Conservation (phyloP, 2,797 vertebrate genomes). For the Amblyraja radiata region DNA sequence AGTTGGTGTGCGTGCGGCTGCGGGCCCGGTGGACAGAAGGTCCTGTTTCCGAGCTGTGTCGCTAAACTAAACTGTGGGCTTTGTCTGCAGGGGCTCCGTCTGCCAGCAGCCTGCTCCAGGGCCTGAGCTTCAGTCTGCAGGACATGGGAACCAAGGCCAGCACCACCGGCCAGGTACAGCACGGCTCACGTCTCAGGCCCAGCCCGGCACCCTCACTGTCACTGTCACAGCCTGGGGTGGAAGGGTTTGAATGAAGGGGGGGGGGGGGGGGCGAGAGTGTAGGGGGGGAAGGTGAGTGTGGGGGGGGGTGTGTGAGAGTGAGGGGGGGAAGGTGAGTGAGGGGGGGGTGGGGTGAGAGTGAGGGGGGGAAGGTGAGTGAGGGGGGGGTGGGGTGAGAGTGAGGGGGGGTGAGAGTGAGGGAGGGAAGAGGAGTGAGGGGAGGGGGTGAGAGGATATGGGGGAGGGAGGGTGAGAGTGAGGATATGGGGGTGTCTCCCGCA, state of each 20-base stretch:
- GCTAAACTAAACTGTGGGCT: background rate
- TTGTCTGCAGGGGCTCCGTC: slow-evolving; percentile 64
- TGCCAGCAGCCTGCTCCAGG: slow-evolving; percentile 91
- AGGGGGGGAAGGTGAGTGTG: background rate
- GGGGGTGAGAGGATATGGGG: no score
- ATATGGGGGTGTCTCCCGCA: no score
- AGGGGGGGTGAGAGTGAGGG: background rate
- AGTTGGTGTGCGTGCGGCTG: no score
- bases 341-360: background rate
- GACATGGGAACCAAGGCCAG: slow-evolving; percentile 81
- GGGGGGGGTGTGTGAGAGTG: background rate
- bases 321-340: no score
- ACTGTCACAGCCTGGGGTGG: no score
- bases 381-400: background rate
- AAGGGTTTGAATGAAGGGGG: no score
- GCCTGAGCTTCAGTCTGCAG: slow-evolving; percentile 95
- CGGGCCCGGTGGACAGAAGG: no score
- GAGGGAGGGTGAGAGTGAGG: no score
- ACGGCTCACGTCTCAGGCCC: no score
- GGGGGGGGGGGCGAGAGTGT: background rate
- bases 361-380: background rate
- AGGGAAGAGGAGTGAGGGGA: no score
- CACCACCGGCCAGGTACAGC: slow-evolving; percentile 36
- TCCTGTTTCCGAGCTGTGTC: no score
- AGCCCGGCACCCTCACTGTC: no score